phyloP scores from a whole-genome alignment of 2,113 vertebrate genomes.

The Ophthalmolycus amberensis region DNA sequence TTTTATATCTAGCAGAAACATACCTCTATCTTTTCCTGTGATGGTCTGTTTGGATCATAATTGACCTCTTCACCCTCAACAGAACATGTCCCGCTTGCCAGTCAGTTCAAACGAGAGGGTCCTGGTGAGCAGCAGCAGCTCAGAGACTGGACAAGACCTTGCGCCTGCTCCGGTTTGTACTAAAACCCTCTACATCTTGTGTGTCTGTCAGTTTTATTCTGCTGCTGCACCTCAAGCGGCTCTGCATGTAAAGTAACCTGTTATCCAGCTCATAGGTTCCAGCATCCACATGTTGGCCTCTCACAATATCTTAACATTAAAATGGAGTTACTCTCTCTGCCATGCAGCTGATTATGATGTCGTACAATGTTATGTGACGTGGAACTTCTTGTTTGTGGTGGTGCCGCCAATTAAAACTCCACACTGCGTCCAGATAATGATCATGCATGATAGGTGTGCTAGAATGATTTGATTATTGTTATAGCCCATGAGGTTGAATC shows the following conservation, averaged over 20 bases:
- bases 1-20: too few species aligned
- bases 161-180: constrained; percentile 76
- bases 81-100: constrained; percentile 78
- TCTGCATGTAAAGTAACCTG: neutral
- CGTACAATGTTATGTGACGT: neutral
- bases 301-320: neutral
- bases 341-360: neutral
- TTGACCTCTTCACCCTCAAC: neutral
- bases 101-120: constrained; percentile 77
- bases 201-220: neutral
- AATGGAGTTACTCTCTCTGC: neutral
- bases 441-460: neutral
- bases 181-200: neutral
- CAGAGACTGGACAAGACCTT: constrained; percentile 51
- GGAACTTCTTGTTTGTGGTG: neutral
- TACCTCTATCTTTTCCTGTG: neutral
- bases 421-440: neutral
- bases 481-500: neutral
- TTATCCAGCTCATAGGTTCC: neutral
- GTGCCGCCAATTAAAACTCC: neutral
- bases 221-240: neutral
- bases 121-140: constrained; percentile 49
- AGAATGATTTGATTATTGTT: neutral
- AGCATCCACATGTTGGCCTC: neutral
- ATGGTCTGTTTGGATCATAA: neutral